phyloP scores from a whole-genome alignment of 2,113 vertebrate genomes.

The Hipposideros armiger region DNA sequence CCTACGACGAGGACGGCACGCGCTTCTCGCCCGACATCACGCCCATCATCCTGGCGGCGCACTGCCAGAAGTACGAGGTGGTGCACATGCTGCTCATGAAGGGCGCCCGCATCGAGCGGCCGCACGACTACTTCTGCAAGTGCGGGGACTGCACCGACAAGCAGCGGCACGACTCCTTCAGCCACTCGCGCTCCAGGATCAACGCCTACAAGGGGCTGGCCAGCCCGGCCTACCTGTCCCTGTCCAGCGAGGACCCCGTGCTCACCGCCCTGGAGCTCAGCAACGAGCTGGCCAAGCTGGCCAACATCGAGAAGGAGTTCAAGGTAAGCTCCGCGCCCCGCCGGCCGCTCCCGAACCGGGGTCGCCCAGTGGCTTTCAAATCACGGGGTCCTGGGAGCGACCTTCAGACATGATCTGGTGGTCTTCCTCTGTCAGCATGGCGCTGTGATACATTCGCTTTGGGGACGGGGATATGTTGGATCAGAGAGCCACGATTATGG shows the following conservation, averaged over 20 bases:
- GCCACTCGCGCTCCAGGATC: slow-evolving; percentile 93
- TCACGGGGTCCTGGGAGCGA: accelerated
- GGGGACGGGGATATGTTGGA: neutral
- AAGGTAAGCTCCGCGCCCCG: slow-evolving; percentile 87
- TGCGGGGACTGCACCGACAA: slow-evolving; percentile 92
- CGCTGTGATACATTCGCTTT: neutral
- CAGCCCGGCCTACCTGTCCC: slow-evolving; percentile 93
- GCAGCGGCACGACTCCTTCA: slow-evolving; percentile 93
- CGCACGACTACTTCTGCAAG: slow-evolving; percentile 95
- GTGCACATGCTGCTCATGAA: slow-evolving; percentile 93
- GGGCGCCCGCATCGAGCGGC: slow-evolving; percentile 93
- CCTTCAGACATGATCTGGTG: neutral
- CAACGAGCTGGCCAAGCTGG: slow-evolving; percentile 93
- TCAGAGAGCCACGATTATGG: neutral
- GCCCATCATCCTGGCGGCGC: slow-evolving; percentile 93
- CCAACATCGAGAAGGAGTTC: slow-evolving; percentile 96
- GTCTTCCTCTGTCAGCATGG: neutral
- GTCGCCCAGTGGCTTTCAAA: neutral
- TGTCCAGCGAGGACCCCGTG: slow-evolving; percentile 94
- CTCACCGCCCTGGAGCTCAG: slow-evolving; percentile 94
- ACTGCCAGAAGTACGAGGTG: slow-evolving; percentile 95
- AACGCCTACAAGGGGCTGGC: slow-evolving; percentile 94
- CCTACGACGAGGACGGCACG: slow-evolving; percentile 95
- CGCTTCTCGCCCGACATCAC: slow-evolving; percentile 95
- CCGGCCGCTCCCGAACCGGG: neutral